These are phyloP conservation scores for Galaxea fascicularis DNA, from an alignment of 92 coral and sea anemone species.

Conservation along the genomic window DNA sequence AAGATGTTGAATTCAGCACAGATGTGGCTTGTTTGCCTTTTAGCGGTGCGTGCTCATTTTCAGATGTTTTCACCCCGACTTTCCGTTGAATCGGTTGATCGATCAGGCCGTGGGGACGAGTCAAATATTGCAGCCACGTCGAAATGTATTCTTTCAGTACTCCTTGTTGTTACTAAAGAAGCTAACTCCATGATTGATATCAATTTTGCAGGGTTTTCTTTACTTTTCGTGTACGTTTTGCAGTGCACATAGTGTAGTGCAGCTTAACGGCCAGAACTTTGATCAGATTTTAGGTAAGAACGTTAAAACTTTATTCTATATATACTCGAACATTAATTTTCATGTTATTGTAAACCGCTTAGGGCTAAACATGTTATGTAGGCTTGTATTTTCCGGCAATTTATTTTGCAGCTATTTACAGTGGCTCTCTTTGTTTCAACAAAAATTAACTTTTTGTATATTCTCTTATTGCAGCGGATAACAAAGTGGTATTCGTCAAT, in stretches of 20 bases:
- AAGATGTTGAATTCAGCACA: conserved; percentile 72
- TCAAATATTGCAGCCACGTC: conserved; percentile 23
- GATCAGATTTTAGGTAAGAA: conserved; percentile 83
- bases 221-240: conserved; percentile 52
- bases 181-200: neutral
- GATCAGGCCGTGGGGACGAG: conserved; percentile 1
- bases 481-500: conserved; percentile 90
- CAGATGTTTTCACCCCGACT: conserved; percentile 17
- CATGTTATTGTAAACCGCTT: conserved; percentile 34
- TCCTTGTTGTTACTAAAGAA: conserved; percentile 25
- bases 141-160: neutral
- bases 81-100: conserved; percentile 25
- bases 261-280: conserved; percentile 65
- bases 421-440: neutral
- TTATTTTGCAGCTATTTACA: neutral
- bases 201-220: conserved; percentile 68
- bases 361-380: neutral
- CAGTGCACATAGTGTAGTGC: conserved; percentile 64
- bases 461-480: conserved; percentile 73
- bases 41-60: conserved; percentile 59
- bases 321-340: conserved; percentile 46
- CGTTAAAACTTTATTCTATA: neutral
- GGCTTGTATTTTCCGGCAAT: neutral
- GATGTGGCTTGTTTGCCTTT: conserved; percentile 70
- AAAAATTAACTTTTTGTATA: neutral